Percentiles rank a stretch among this genome's conserved stretches.
Evolutionary conservation across 2,797 vertebrate genomes (phyloP).

Genomic region (Gephyroberyx darwinii): DNA sequence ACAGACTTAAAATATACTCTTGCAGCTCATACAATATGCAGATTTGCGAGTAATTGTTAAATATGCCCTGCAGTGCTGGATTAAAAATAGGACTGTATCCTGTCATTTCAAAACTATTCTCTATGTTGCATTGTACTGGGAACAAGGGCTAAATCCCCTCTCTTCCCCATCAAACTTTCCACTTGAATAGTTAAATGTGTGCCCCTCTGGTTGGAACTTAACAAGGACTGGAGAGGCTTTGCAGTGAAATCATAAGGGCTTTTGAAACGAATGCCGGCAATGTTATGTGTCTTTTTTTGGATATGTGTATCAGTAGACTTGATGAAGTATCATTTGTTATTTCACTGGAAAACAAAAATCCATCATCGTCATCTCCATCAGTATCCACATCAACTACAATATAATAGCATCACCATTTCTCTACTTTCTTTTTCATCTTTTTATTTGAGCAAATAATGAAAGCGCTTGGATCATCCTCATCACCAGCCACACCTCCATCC

Average conservation of each 20-base stretch:
- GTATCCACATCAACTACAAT: background rate
- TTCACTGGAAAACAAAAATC: background rate
- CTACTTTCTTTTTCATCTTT: background rate
- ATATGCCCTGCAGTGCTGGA: conserved; percentile 87
- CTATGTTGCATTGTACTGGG: conserved; percentile 75
- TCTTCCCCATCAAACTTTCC: conserved; percentile 77
- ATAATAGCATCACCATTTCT: background rate
- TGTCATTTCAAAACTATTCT: conserved; percentile 76
- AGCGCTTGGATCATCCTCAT: background rate
- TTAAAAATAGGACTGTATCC: conserved; percentile 84
- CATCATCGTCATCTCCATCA: background rate
- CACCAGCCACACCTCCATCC: conserved; percentile 1
- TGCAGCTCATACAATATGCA: conserved; percentile 89
- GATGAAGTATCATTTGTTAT: too few relatives aligned
- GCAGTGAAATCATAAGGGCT: conserved; percentile 44
- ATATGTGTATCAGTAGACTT: background rate
- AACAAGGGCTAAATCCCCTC: conserved; percentile 70
- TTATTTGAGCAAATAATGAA: too few relatives aligned
- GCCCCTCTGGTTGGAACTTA: conserved; percentile 70
- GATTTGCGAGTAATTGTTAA: conserved; percentile 87
- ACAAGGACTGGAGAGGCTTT: conserved; percentile 55
- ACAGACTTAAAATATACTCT: conserved; percentile 78
- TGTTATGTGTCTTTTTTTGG: background rate
- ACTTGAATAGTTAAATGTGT: conserved; percentile 80
- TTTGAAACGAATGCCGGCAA: conserved; percentile 25